A percentile compares a stretch with the other conserved stretches of the same genome.
phyloP scores from a whole-genome alignment of 1,140 invertebrate species.

The Drosophila repleta region DNA sequence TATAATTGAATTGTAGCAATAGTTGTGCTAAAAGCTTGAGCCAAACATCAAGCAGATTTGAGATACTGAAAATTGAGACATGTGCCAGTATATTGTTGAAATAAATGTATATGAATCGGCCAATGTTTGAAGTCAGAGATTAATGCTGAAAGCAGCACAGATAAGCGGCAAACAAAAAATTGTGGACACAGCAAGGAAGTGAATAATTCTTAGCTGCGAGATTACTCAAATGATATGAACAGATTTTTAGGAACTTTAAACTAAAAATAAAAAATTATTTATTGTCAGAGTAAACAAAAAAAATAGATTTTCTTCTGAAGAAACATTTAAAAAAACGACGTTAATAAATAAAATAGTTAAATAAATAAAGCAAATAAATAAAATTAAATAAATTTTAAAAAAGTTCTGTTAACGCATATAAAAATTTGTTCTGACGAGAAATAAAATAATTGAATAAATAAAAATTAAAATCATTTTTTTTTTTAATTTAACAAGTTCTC shows the following conservation, averaged over 20 bases:
- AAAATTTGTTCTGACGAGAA: too few relatives aligned
- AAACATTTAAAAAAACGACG: too few relatives aligned
- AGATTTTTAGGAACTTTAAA: neutral
- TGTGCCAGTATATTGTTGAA: slow-evolving; percentile 10
- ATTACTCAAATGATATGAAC: neutral
- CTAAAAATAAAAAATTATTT: neutral
- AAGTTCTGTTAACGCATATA: too few relatives aligned
- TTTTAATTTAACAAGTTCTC: too few relatives aligned
- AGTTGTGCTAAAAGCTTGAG: slow-evolving; percentile 55
- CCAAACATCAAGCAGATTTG: slow-evolving; percentile 53
- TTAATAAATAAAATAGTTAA: neutral
- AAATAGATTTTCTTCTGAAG: too few relatives aligned
- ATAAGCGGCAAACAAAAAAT: slow-evolving; percentile 26
- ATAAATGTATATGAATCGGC: slow-evolving; percentile 17
- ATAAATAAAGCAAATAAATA: neutral
- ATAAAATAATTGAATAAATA: too few relatives aligned
- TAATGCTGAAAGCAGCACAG: slow-evolving; percentile 58
- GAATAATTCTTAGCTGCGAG: slow-evolving; percentile 36
- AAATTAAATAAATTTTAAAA: too few relatives aligned
- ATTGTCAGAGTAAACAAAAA: neutral
- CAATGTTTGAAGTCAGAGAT: slow-evolving; percentile 48
- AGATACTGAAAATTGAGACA: slow-evolving; percentile 54
- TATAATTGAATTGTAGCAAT: slow-evolving; percentile 72
- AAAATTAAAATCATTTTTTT: too few relatives aligned
- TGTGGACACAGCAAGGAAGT: slow-evolving; percentile 50